phyloP scores from a whole-genome alignment of 2,888 invertebrate species.

The Sinelater perroti region DNA sequence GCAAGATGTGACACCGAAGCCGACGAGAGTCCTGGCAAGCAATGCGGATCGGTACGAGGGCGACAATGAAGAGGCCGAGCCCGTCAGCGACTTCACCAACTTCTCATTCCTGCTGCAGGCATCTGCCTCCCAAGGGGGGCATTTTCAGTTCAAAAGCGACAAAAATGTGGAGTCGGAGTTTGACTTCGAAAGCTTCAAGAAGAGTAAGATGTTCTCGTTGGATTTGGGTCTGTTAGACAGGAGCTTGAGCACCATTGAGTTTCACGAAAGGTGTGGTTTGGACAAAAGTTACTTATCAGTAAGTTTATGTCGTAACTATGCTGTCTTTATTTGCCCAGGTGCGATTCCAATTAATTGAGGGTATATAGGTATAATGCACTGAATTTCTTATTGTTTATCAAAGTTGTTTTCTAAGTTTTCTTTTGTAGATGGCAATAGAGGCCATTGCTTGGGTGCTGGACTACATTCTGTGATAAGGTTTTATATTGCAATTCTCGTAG shows the following conservation, averaged over 20 bases:
- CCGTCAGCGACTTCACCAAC: slow-evolving; percentile 35
- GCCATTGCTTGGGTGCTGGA: too few species aligned
- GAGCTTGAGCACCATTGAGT: slow-evolving; percentile 39
- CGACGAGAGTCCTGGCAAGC: slow-evolving; percentile 15
- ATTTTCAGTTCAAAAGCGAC: slow-evolving; percentile 47
- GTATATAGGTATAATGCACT: too few species aligned
- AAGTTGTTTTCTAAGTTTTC: too few species aligned
- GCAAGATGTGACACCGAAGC: background rate
- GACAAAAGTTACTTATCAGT: slow-evolving; percentile 39
- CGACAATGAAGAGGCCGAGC: slow-evolving; percentile 29
- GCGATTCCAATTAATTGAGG: too few species aligned
- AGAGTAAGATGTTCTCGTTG: slow-evolving; percentile 39
- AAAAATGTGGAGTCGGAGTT: slow-evolving; percentile 30
- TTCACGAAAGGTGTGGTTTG: slow-evolving; percentile 37
- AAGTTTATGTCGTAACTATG: slow-evolving; percentile 11
- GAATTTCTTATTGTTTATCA: too few species aligned
- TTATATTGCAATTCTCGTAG: too few species aligned
- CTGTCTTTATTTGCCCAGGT: too few species aligned
- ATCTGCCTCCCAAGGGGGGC: slow-evolving; percentile 43
- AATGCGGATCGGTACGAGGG: slow-evolving; percentile 44
- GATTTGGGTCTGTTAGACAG: slow-evolving; percentile 37
- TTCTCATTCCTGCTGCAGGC: slow-evolving; percentile 42
- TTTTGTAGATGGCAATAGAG: too few species aligned
- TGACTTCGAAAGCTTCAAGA: slow-evolving; percentile 25
- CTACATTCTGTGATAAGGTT: too few species aligned